These are phyloP conservation scores for Pseudomugil gertrudae DNA, from an alignment of 2,797 vertebrate species.

Conservation along the genomic window DNA sequence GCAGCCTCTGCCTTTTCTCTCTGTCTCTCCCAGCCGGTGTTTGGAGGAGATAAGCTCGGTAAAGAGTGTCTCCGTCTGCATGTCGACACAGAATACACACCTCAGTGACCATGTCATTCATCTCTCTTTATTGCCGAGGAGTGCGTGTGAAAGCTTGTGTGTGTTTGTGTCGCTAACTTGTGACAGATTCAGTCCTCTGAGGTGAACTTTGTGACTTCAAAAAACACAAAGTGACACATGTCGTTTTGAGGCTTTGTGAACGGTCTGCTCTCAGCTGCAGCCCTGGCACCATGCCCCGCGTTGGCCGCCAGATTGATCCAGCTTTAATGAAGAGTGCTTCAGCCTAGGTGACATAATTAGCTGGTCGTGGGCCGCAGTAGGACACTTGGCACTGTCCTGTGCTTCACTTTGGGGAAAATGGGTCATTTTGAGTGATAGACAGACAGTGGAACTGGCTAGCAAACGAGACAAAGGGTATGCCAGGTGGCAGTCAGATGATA, in stretches of 20 bases:
- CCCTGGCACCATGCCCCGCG: conserved; percentile 46
- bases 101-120: conserved; percentile 56
- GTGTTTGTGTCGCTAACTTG: conserved; percentile 17
- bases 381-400: conserved; percentile 47
- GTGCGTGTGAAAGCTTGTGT: conserved; percentile 4
- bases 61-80: conserved; percentile 56
- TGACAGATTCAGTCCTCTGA: conserved; percentile 17
- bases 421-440: conserved; percentile 65
- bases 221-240: conserved; percentile 4
- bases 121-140: conserved; percentile 46
- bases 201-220: conserved; percentile 20
- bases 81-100: conserved; percentile 44
- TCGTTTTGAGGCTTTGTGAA: conserved; percentile 7
- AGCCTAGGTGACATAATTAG: conserved; percentile 79
- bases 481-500: conserved; percentile 13
- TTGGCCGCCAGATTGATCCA: conserved; percentile 70
- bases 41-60: conserved; percentile 65
- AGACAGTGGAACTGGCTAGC: conserved; percentile 37
- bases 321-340: conserved; percentile 80
- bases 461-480: conserved; percentile 20
- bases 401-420: conserved; percentile 53
- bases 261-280: conserved; percentile 31
- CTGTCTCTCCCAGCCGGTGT: conserved; percentile 49
- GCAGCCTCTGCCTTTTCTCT: conserved; percentile 32
- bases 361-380: conserved; percentile 54